Evolutionary conservation across 92 coral and sea anemone species (phyloP).

Genomic region (Paragorgia papillata): DNA sequence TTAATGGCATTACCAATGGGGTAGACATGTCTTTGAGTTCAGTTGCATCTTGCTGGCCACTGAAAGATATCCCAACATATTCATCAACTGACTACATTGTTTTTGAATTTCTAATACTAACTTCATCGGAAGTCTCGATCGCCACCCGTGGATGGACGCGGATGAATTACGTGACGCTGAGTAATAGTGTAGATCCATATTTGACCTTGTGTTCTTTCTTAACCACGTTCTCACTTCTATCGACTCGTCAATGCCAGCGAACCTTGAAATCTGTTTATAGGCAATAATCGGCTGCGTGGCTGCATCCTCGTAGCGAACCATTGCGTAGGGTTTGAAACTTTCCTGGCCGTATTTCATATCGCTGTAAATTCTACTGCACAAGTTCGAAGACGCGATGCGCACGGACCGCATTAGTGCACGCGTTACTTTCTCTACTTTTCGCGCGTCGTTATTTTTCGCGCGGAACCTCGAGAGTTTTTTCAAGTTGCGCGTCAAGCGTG

Average conservation of each 20-base stretch:
- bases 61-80: slow-evolving; percentile 54
- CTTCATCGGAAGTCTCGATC: slow-evolving; percentile 40
- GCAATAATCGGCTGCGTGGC: slow-evolving; percentile 60
- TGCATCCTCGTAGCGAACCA: slow-evolving; percentile 72
- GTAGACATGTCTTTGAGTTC: slow-evolving; percentile 26
- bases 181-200: slow-evolving; percentile 38
- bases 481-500: slow-evolving; percentile 46
- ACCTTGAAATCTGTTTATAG: slow-evolving; percentile 55
- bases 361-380: slow-evolving; percentile 60
- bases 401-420: slow-evolving; percentile 13
- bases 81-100: slow-evolving; percentile 65
- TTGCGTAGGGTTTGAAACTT: slow-evolving; percentile 49
- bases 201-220: slow-evolving; percentile 37
- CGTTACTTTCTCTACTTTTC: not conserved
- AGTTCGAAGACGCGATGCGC: slow-evolving; percentile 48
- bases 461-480: slow-evolving; percentile 3
- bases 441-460: not conserved
- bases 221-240: slow-evolving; percentile 52
- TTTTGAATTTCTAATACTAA: slow-evolving; percentile 55
- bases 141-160: slow-evolving; percentile 60
- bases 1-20: slow-evolving; percentile 16
- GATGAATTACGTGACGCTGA: slow-evolving; percentile 73
- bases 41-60: slow-evolving; percentile 34
- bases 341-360: slow-evolving; percentile 62
- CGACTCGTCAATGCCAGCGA: slow-evolving; percentile 36